Base-by-base conservation (phyloP, 1,140 invertebrate species). In the Papilio dardanus region DNA sequence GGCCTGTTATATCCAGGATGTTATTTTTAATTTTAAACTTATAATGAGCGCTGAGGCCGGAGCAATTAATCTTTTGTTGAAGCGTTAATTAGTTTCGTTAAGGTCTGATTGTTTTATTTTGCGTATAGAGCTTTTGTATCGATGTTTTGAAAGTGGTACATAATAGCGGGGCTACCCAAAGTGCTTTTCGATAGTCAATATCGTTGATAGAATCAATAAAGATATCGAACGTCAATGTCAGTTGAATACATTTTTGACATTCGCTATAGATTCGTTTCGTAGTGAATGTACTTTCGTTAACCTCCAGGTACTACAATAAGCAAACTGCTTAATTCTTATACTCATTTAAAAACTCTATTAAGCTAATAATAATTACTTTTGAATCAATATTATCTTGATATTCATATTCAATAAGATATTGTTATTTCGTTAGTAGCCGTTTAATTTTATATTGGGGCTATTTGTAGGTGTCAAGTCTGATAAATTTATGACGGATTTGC, bases 401-500 rank as follows among this genome's bases (percentile, higher is more conserved):
- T 76, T 37, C 19, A 14, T 65, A 71, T 71, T 71, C 16, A 71
- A 74, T 74, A 54, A 50, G 19, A 77, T 78, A 58, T 77, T 83
- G 54, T 28, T 14, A 62, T 86, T 88, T 82, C 83, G 79, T 87
- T 86, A 86, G 80, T 79, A 83, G 69, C 40, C 77, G 74, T 74
- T 71, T 84, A 87, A 85, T 86, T 88, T 88, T 89, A n/a, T 84
- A 73, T 78, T 77, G 74, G 35, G 69, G 74, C 76, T 84, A 79
- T 87, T 88, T 85, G 81, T 76, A 77, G 82, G 83, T 87, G 89
- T 90, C 87, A 89, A 86, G 89, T 88, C 82, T 82, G 83, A 91
- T 91, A 86, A 86, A 91, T 91, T 91, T 88, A 89, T 85, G 84
- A 86, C 77, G 85, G 85, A 84, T 86, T 89, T 85, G 75, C 76